Evolutionary conservation across 2,888 invertebrate species (phyloP), one percentile per base, ranked within the genome.

Genomic region (Pilophorus perplexus): DNA sequence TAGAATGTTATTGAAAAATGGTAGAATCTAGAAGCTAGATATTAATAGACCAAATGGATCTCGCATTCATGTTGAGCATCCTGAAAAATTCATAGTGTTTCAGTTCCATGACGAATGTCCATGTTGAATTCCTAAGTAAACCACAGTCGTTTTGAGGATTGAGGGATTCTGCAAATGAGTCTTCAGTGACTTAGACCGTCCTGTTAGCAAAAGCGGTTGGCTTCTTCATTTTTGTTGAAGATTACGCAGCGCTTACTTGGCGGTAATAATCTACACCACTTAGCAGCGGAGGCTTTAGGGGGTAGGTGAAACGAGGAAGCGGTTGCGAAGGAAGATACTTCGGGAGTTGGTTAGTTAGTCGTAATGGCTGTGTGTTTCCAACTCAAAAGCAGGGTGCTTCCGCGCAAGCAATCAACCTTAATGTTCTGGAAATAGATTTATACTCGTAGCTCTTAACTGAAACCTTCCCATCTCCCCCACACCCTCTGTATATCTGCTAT

Each of bases 351-450:
- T 52, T 52, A 52, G 52, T 52, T 52, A 52, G 52, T 52, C 52
- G 52, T 52, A 52, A 52, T 52, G 52, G 52, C 52, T 16, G 52
- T 52, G 52, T 52, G 52, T 52, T 52, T 52, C 52, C 27, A 52
- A 52, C 52, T 52, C 52, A 52, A 52, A 52, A 52, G 52, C 52
- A 25, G 27, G 52, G 12, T 6, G 52, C 52, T 52, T 52, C 52
- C 52, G 52, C 52, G 52, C 52, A 52, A 52, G 52, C 52, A 52
- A 52, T 52, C 52, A 52, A 52, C 52, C 52, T 52, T 28, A 52
- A 52, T 52, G 52, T 52, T 52, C 52, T 52, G 52, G 52, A 52
- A 52, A 52, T 52, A 52, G 52, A 52, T 52, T 52, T 52, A 52
- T 52, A 52, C 52, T 25, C 52, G 27, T 28, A 25, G 52, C 52